Base-by-base conservation (phyloP, 2,888 invertebrate genomes). In the Lochmaea crataegi region DNA sequence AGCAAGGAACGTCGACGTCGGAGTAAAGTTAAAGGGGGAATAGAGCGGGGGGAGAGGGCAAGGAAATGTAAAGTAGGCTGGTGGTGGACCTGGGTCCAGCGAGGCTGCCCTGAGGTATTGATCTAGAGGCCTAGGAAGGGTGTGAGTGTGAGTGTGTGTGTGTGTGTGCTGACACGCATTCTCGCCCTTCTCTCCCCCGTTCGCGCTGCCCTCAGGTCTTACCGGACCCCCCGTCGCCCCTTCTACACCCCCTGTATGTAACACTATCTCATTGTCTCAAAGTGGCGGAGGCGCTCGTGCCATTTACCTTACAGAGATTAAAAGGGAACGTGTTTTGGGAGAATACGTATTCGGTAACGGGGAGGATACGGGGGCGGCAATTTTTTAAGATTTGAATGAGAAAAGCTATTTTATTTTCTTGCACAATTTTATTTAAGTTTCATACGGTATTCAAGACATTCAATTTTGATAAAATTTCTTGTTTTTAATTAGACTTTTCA, bases 41-140 rank as follows among this genome's bases (percentile, higher is more conserved):
- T 75, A 76, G 74, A 76, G 73, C 72, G 71, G 77, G 72, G 79
- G 76, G 76, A 76, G 78, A 79, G 79, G 75, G 86, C 84, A 82
- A 82, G 84, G 83, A 85, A 86, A 86, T 90, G 90, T 90, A 90
- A 90, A 90, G 90, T 89, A 88, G 90, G 89, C 85, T 85, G 88
- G 85, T 85, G 88, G 85, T 85, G 85, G 85, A 84, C 84, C 84
- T 85, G 85, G 86, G 85, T 86, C 86, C 86, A 84, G 86, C 85
- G 83, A 82, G 79, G 84, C 85, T 86, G 86, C 86, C 86, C 86
- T 84, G 85, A 86, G 86, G 86, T 86, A 86, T 86, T 86, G 87
- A 87, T 86, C 86, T 86, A 84, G 82, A 82, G 84, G 84, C 82
- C 83, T 83, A 83, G 83, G 83, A 84, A 84, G 84, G 68, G 76